phyloP scores from a whole-genome alignment of 2,113 vertebrate genomes.

The Microtus ochrogaster region DNA sequence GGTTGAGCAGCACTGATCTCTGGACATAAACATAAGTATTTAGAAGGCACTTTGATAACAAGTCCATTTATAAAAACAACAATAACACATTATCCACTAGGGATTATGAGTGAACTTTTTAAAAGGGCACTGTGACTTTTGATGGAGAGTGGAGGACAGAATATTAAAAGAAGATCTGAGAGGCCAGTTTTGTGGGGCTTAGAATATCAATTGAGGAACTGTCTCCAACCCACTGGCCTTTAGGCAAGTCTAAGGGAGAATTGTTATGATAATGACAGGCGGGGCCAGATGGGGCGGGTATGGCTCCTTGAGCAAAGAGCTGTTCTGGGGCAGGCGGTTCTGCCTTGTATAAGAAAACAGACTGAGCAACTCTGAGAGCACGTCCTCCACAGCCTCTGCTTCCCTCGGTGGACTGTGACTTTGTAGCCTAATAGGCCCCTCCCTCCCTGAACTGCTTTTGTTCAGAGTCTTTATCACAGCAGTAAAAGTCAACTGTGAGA shows the following conservation, averaged over 20 bases:
- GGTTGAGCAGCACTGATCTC: not conserved
- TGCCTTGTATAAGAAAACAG: not conserved
- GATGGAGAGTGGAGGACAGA: not conserved
- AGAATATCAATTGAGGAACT: not conserved
- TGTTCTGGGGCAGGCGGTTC: not conserved
- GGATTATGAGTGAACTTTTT: not conserved
- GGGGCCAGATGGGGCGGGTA: too few relatives aligned
- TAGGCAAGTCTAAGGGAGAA: not conserved
- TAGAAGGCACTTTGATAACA: not conserved
- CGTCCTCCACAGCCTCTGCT: not conserved
- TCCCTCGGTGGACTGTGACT: not conserved
- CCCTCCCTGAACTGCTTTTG: not conserved
- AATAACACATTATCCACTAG: not conserved
- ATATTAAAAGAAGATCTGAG: not conserved
- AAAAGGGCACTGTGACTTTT: not conserved
- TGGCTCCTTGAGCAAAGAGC: not conserved
- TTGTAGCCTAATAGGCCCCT: not conserved
- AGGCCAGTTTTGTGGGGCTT: not conserved
- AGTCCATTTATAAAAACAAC: not conserved
- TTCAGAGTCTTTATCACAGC: not conserved
- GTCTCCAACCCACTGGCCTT: not conserved
- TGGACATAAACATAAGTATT: not conserved
- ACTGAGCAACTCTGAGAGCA: not conserved
- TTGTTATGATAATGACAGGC: not conserved
- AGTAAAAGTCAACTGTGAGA: not conserved